Percentiles rank a stretch among this genome's conserved stretches.
phyloP scores from a whole-genome alignment of 2,797 vertebrate species.

The Gymnodraco acuticeps region DNA sequence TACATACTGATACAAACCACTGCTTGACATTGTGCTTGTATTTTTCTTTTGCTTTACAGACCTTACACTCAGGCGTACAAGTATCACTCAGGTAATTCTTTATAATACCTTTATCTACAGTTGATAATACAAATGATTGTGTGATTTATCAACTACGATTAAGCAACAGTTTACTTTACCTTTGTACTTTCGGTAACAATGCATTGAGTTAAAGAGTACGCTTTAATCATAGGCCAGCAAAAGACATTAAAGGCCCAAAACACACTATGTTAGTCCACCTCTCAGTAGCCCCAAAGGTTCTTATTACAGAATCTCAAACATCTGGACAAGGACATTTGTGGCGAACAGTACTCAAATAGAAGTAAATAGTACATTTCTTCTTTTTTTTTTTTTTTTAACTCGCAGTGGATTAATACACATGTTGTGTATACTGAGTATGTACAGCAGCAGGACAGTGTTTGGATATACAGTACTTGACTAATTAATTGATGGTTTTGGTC shows the following conservation, averaged over 20 bases:
- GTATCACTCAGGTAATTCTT: constrained; percentile 67
- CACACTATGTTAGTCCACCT: too few species aligned
- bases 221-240: too few species aligned
- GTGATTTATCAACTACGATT: neutral
- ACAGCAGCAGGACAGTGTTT: neutral
- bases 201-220: neutral
- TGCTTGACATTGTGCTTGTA: constrained; percentile 1
- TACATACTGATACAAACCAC: neutral
- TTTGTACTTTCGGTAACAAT: neutral
- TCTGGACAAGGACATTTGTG: neutral
- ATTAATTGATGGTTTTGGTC: neutral
- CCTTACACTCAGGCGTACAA: constrained; percentile 52
- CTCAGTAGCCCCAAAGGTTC: neutral
- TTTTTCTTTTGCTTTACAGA: constrained; percentile 58
- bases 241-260: too few species aligned
- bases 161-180: neutral
- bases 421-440: constrained; percentile 5
- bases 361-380: neutral
- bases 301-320: neutral
- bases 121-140: neutral
- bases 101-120: neutral
- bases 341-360: neutral
- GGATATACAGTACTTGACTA: neutral
- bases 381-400: neutral
- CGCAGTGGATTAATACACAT: neutral